Conservation (phyloP, 2,113 vertebrate species). For the Tonatia bakeri region DNA sequence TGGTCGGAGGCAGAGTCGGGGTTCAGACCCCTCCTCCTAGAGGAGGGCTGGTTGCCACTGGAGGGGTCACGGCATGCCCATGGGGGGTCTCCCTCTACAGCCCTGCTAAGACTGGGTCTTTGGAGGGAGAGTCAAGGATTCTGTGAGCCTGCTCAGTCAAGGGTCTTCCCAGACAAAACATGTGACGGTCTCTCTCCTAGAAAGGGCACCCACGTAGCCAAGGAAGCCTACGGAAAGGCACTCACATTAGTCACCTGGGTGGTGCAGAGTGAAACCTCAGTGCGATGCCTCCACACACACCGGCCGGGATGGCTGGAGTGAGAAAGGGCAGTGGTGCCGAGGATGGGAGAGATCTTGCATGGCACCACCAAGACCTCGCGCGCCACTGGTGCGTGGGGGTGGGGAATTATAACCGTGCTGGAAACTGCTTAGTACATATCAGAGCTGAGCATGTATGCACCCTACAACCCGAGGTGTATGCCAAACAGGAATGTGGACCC, state of each 20-base stretch:
- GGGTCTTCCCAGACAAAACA: not conserved
- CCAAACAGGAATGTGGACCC: not conserved
- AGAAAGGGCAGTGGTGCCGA: not conserved
- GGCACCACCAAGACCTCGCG: not conserved
- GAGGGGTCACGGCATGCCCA: not conserved
- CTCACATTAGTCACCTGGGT: not conserved
- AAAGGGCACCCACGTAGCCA: not conserved
- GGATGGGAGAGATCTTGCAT: fast-evolving
- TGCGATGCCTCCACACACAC: not conserved
- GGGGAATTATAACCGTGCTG: fast-evolving
- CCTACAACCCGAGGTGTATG: not conserved
- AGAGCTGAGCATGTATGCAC: too few relatives aligned
- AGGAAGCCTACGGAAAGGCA: not conserved
- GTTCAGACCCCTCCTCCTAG: not conserved
- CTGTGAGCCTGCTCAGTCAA: not conserved
- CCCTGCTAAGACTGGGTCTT: not conserved
- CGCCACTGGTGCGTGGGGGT: fast-evolving
- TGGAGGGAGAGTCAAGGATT: not conserved
- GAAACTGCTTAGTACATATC: not conserved
- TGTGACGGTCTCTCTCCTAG: not conserved
- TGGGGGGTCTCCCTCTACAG: not conserved
- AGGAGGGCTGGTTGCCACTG: not conserved
- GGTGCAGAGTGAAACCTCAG: not conserved
- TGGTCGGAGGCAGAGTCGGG: not conserved
- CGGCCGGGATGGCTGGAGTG: not conserved